Conservation (phyloP, 1,140 invertebrate species). For the Lethrus apterus region DNA sequence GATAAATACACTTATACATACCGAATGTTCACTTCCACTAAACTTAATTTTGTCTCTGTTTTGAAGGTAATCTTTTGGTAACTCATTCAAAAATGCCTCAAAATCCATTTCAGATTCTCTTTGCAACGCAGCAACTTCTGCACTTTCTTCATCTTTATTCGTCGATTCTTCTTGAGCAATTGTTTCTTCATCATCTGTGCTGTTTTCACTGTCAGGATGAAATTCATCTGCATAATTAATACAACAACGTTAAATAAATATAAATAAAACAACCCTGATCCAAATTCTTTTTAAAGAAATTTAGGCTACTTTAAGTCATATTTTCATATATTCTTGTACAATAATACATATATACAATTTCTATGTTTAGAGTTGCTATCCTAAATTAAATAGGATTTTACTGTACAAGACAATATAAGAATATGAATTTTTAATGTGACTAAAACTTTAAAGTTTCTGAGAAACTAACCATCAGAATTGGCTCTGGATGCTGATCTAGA, state of each 20-base stretch:
- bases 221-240: conserved; percentile 61
- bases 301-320: too few species aligned
- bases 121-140: conserved; percentile 81
- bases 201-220: conserved; percentile 62
- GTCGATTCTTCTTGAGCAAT: conserved; percentile 85
- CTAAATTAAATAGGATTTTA: too few species aligned
- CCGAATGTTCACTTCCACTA: conserved; percentile 33
- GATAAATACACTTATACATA: conserved; percentile 15
- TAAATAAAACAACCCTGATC: too few species aligned
- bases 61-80: conserved; percentile 70
- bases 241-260: too few species aligned
- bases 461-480: conserved; percentile 46
- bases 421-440: too few species aligned
- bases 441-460: too few species aligned
- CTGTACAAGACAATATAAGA: too few species aligned
- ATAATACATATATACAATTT: too few species aligned
- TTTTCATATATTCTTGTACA: too few species aligned
- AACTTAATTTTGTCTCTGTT: conserved; percentile 53
- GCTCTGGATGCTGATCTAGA: conserved; percentile 43
- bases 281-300: too few species aligned
- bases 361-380: too few species aligned
- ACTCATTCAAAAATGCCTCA: conserved; percentile 72
- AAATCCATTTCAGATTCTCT: conserved; percentile 87
- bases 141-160: conserved; percentile 47
- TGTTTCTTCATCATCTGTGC: conserved; percentile 90